Conservation (phyloP, 2,888 invertebrate genomes). For the Tinea semifulvella region DNA sequence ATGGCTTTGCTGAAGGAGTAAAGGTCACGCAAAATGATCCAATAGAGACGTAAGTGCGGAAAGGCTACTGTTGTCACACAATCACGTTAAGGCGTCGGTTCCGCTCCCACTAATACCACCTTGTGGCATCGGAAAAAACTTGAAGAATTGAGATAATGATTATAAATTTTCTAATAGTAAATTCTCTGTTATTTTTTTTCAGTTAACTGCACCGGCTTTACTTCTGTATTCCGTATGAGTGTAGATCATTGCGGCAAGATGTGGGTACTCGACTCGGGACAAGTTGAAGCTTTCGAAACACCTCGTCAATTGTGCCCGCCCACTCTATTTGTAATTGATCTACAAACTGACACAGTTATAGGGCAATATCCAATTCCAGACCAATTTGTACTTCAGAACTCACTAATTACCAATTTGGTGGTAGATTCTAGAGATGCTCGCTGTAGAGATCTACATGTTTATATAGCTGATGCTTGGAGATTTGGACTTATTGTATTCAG, state of each 20-base stretch:
- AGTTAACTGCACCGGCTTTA: constrained; percentile 66
- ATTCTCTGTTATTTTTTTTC: too few species aligned
- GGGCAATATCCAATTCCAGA: constrained; percentile 72
- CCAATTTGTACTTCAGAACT: constrained; percentile 72
- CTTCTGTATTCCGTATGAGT: constrained; percentile 80
- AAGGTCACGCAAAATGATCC: too few species aligned
- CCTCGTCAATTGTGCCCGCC: constrained; percentile 77
- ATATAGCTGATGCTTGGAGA: constrained; percentile 75
- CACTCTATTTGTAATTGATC: constrained; percentile 76
- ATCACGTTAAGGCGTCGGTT: too few species aligned
- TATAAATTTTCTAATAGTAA: too few species aligned
- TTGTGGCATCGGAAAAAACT: too few species aligned
- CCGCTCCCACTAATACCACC: too few species aligned
- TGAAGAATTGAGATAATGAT: too few species aligned
- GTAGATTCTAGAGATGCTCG: constrained; percentile 70
- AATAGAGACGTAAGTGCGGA: too few species aligned
- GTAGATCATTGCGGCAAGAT: constrained; percentile 80
- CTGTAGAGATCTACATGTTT: constrained; percentile 72
- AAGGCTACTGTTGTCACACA: too few species aligned
- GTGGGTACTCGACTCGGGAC: constrained; percentile 84
- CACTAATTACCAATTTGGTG: constrained; percentile 73
- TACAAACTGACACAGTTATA: constrained; percentile 71
- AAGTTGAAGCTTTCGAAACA: constrained; percentile 72
- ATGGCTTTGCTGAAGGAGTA: too few species aligned
- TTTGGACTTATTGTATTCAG: constrained; percentile 72